phyloP scores from a whole-genome alignment of 2,888 invertebrate species.

The Hetaerina titia region DNA sequence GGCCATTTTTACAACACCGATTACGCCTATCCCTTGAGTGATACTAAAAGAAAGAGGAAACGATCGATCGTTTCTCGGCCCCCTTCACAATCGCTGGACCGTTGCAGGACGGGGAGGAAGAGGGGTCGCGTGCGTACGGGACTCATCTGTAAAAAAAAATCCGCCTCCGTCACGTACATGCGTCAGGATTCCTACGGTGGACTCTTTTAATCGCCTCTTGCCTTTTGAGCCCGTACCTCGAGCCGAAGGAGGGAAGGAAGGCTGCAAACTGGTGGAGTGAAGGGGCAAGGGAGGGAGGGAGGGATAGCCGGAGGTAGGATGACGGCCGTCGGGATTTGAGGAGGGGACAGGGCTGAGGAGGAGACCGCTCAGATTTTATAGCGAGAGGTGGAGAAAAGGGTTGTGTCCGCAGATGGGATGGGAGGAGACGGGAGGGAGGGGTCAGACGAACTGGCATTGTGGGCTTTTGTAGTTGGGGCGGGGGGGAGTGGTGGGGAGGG shows the following conservation, averaged over 20 bases:
- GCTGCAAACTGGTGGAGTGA: neutral
- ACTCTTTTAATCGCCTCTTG: conserved; percentile 24
- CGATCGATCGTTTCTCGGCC: neutral
- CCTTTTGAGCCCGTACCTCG: neutral
- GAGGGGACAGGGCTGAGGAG: neutral
- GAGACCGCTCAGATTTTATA: conserved; percentile 14
- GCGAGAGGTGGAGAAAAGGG: neutral
- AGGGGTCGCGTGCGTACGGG: neutral
- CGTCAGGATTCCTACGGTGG: neutral
- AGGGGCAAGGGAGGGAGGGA: neutral
- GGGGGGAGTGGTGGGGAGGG: neutral
- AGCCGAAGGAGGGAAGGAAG: neutral
- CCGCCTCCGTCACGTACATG: neutral
- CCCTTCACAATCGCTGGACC: neutral
- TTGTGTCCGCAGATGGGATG: neutral
- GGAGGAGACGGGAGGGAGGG: neutral
- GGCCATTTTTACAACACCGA: too few species aligned
- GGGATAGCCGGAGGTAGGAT: conserved; percentile 1
- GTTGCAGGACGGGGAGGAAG: neutral
- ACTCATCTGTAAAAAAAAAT: neutral
- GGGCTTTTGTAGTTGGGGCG: neutral
- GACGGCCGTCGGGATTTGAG: neutral
- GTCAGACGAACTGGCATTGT: neutral
- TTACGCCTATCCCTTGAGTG: too few species aligned
- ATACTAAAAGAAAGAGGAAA: neutral